These are phyloP conservation scores for Platyrinchus mystaceus DNA, from an alignment of 2,797 vertebrate genomes.

Conservation along the genomic window DNA sequence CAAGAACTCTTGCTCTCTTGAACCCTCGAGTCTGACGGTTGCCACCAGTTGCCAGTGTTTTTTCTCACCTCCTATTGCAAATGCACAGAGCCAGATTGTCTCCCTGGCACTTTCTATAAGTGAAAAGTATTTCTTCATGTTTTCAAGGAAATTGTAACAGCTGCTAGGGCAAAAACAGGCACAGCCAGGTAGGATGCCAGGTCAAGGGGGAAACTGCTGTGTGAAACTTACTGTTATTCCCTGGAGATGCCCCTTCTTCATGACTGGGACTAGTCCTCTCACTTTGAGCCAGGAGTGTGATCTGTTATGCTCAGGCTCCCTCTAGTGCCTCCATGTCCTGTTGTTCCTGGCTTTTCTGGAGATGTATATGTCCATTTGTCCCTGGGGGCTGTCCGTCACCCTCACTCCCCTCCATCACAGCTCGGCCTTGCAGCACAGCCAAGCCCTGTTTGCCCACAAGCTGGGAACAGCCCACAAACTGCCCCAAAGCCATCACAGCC, in stretches of 20 bases:
- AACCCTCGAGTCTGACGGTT: neutral
- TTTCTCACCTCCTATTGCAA: neutral
- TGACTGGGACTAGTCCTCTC: neutral
- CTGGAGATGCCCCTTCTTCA: neutral
- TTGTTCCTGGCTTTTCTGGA: neutral
- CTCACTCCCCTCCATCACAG: neutral
- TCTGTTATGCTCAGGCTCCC: conserved; percentile 52
- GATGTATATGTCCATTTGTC: fast-evolving
- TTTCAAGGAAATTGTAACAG: neutral
- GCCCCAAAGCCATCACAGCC: neutral
- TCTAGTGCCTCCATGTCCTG: conserved; percentile 33
- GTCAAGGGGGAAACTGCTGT: neutral
- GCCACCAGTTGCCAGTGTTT: neutral
- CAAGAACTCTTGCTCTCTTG: neutral
- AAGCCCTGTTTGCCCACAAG: neutral
- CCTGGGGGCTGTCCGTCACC: too few species aligned
- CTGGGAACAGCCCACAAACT: neutral
- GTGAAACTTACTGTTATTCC: neutral
- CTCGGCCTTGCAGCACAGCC: neutral
- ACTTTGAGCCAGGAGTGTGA: neutral
- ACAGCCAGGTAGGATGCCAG: neutral
- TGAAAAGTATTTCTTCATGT: neutral
- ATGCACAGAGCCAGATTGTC: neutral
- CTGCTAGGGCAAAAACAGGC: neutral
- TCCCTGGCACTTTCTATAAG: neutral